Base-by-base conservation (phyloP, 2,888 invertebrate species). In the Cephus spinipes region DNA sequence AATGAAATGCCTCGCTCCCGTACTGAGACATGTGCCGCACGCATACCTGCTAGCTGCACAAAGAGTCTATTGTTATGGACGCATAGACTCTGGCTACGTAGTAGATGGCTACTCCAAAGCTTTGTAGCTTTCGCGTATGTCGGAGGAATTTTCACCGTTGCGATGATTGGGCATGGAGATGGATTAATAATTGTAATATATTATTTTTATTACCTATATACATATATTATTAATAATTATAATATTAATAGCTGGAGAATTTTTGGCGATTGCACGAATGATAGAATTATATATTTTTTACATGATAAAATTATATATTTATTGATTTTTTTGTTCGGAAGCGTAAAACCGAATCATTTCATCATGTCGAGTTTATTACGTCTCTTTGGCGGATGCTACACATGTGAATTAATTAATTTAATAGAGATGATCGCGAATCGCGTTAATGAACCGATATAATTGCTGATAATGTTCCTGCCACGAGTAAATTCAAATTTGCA, bases 401-500 rank as follows among this genome's bases (percentile, higher is more conserved):
- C 55, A 23, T 23, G 55, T 23, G 55, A 23, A 55, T 15, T 55
- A 55, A 55, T 55, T 81, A 76, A 84, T 79, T 81, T 84, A 77
- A 76, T 78, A 74, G 68, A 76, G 77, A 75, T 74, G 77, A 73
- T 73, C 75, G 77, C 78, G 77, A 83, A 84, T 80, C 78, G 79
- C 71, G 76, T 77, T 84, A 84, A 83, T 80, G 81, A 82, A 83
- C 81, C 79, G 82, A 82, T 78, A 76, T 78, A 77, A 83, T 83
- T 83, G 82, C 30, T 55, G 55, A 23, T 55, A 55, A 55, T 55
- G 55, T 23, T 55, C 55, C 23, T 55, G 55, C 23, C 55, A 55
- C 55, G 9, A 9, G 23, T 55, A 23, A 23, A 55, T 55, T 55
- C 23, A 55, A 23, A 55, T 55, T 55, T 23, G 9, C 9, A 23